Evolutionary conservation across 92 coral and sea anemone genomes (phyloP), one percentile per base, ranked within the genome.

Genomic region (Chrysogorgia sp.): DNA sequence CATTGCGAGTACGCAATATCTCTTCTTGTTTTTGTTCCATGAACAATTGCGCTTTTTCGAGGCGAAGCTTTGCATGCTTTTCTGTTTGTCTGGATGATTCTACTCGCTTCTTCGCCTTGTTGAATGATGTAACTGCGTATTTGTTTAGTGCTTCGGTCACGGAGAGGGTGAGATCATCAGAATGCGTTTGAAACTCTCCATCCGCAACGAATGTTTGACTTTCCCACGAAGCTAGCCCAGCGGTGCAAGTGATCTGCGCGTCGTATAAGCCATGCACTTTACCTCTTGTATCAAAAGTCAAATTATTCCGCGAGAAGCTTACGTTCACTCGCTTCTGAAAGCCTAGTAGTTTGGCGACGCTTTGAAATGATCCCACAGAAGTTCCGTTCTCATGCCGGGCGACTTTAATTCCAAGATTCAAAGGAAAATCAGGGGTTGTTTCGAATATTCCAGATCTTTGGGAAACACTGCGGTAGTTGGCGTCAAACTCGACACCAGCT

Each of bases 161-260:
- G 3, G 63, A 52, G 0, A 37, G 30, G 48, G 34, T 33, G 10
- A 89, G 47, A 34, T 48, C 9, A 75, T 84, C 30, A 87, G 83
- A 34, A 70, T 34, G 24, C 57, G 67, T 78, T 74, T 62, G 64
- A 57, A 57, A 57, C 30, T 57, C 63, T 8, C 63, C 63, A 8
- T 3, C 34, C 3, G 63, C 63, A 23, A 57, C 12, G 63, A 57
- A 57, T 14, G 12, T 57, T 57, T 57, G 63, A 13, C 17, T 23
- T 57, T 57, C 31, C 63, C 63, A 57, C 1, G 63, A 29, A 13
- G 63, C 17, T 19, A 57, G 23, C 3, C 13, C 4, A 23, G 31
- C 4, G 8, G 5, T 8, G 34, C 5, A 57, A 3, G 4, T 23
- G 3, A 57, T 57, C 14, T 2, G 17, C 8, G 63, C 63, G 2